Conservation (phyloP, 2,797 vertebrate species). For the Rhincodon typus region DNA sequence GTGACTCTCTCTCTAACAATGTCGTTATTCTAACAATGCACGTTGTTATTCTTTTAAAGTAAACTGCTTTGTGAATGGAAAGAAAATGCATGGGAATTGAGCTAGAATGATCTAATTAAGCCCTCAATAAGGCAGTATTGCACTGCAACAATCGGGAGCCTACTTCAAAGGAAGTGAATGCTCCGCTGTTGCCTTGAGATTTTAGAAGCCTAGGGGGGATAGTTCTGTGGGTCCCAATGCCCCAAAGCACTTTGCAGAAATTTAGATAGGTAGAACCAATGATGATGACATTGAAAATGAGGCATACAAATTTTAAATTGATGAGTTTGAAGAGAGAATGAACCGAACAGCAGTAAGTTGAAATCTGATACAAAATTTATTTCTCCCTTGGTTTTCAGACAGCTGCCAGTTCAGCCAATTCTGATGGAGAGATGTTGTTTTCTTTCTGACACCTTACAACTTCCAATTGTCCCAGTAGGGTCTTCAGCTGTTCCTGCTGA, state of each 20-base stretch:
- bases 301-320: not conserved
- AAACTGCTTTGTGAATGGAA: not conserved
- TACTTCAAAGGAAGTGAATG: not conserved
- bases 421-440: not conserved
- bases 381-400: not conserved
- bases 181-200: too few species aligned
- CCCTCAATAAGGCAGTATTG: not conserved
- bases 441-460: not conserved
- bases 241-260: not conserved
- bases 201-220: not conserved
- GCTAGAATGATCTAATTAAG: not conserved
- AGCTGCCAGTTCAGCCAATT: not conserved
- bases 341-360: too few species aligned
- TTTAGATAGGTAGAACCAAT: not conserved
- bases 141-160: not conserved
- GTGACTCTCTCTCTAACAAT: not conserved
- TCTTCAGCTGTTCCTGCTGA: not conserved
- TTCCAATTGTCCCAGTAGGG: not conserved
- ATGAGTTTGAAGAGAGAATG: not conserved
- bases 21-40: not conserved
- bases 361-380: not conserved
- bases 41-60: not conserved
- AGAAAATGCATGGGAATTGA: not conserved
- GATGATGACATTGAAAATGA: not conserved
- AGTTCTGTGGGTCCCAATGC: too few species aligned